These are phyloP conservation scores for Falco concolor DNA, from an alignment of 2,797 vertebrate species.

Conservation along the genomic window DNA sequence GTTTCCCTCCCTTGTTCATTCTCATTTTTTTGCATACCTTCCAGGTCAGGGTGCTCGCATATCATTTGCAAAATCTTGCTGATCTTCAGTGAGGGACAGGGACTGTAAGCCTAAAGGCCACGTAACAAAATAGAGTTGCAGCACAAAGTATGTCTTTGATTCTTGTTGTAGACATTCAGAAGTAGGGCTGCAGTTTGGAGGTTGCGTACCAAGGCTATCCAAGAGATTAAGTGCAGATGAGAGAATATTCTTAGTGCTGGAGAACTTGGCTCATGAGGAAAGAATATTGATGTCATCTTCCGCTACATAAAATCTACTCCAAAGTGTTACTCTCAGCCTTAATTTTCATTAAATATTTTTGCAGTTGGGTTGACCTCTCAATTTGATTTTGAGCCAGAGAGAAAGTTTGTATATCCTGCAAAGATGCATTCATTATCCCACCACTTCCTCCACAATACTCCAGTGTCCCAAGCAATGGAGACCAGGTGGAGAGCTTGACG, in stretches of 20 bases:
- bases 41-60: neutral
- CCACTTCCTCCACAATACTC: neutral
- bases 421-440: neutral
- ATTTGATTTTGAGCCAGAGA: slow-evolving; percentile 14
- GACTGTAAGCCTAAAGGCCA: neutral
- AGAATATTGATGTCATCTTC: slow-evolving; percentile 32
- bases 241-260: neutral
- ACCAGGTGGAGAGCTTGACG: neutral
- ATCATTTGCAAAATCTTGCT: neutral
- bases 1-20: neutral
- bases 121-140: accelerated
- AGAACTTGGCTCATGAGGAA: neutral
- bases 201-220: neutral
- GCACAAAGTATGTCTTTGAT: neutral
- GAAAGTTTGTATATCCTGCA: slow-evolving; percentile 9
- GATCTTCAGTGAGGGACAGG: neutral
- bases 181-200: neutral
- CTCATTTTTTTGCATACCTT: neutral
- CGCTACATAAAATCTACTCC: neutral
- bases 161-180: neutral
- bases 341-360: slow-evolving; percentile 7
- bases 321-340: neutral
- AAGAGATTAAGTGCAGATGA: neutral
- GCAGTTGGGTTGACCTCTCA: neutral
- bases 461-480: neutral